Conservation (phyloP, 2,797 vertebrate species). For the Pagetopsis macropterus region DNA sequence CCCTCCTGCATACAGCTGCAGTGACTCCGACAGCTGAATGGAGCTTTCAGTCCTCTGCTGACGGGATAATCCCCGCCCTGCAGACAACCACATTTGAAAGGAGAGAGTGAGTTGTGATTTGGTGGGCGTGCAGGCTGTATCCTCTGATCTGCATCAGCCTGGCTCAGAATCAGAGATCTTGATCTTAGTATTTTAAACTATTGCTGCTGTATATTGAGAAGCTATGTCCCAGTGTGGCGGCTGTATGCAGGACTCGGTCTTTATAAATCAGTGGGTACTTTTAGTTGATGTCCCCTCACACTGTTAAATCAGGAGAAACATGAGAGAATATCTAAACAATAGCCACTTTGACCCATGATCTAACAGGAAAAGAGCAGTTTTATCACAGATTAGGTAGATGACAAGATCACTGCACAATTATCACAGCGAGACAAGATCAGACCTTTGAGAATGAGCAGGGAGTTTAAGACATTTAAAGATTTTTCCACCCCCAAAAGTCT, state of each 20-base stretch:
- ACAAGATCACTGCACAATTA: not conserved
- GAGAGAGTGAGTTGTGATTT: slow-evolving; percentile 38
- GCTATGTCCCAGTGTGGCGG: not conserved
- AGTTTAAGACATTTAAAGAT: slow-evolving; percentile 1
- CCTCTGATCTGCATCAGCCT: slow-evolving; percentile 34
- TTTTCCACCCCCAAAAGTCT: not conserved
- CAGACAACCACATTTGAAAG: slow-evolving; percentile 52
- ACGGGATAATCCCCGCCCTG: slow-evolving; percentile 61
- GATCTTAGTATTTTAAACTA: slow-evolving; percentile 4
- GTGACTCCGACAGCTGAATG: slow-evolving; percentile 69
- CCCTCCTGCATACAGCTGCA: slow-evolving; percentile 50
- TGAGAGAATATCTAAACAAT: not conserved
- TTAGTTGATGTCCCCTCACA: not conserved
- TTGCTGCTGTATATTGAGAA: not conserved
- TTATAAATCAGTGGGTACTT: not conserved
- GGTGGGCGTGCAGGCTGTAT: slow-evolving; percentile 28
- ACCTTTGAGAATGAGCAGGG: not conserved
- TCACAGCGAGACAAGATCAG: slow-evolving; percentile 1
- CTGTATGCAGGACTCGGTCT: not conserved
- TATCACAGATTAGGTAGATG: not conserved
- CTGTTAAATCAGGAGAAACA: not conserved
- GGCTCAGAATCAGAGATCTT: slow-evolving; percentile 8
- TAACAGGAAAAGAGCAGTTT: not conserved
- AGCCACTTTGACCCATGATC: too few relatives aligned
- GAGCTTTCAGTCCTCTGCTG: slow-evolving; percentile 64